Conservation (phyloP, 1,140 invertebrate genomes). For the Daktulosphaira vitifoliae region DNA sequence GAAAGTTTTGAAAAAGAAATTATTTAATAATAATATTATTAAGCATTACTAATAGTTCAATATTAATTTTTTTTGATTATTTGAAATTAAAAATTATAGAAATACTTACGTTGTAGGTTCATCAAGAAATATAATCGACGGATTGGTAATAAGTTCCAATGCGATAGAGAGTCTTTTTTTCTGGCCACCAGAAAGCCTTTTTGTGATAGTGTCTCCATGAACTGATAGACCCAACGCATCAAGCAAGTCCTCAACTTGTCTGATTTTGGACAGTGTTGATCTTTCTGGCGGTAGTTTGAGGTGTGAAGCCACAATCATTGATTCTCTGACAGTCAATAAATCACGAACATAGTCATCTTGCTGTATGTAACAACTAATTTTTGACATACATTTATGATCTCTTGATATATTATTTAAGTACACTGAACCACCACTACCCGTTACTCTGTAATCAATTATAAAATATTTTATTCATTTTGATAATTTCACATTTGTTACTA, state of each 20-base stretch:
- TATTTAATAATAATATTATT: too few species aligned
- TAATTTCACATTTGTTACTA: too few species aligned
- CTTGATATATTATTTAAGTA: constrained; percentile 70
- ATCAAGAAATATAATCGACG: constrained; percentile 67
- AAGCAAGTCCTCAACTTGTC: constrained; percentile 50
- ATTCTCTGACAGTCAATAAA: constrained; percentile 73
- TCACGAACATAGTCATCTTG: constrained; percentile 80
- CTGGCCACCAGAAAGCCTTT: constrained; percentile 59
- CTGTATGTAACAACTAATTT: constrained; percentile 82
- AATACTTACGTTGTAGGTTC: constrained; percentile 67
- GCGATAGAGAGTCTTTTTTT: constrained; percentile 64
- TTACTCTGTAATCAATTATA: constrained; percentile 37
- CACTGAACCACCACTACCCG: constrained; percentile 61
- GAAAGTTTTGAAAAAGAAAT: too few species aligned
- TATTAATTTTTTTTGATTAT: too few species aligned
- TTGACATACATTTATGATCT: constrained; percentile 58
- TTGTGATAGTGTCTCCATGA: constrained; percentile 52
- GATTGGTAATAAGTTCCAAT: constrained; percentile 57
- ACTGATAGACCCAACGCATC: constrained; percentile 52
- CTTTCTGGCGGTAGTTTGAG: constrained; percentile 57
- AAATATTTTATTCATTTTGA: too few species aligned
- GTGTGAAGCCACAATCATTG: constrained; percentile 76
- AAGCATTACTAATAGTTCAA: too few species aligned
- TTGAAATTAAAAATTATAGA: too few species aligned
- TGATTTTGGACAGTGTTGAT: not conserved